Evolutionary conservation across 2,797 vertebrate species (phyloP), one percentile per base, ranked within the genome.

Genomic region (Myotis myotis): DNA sequence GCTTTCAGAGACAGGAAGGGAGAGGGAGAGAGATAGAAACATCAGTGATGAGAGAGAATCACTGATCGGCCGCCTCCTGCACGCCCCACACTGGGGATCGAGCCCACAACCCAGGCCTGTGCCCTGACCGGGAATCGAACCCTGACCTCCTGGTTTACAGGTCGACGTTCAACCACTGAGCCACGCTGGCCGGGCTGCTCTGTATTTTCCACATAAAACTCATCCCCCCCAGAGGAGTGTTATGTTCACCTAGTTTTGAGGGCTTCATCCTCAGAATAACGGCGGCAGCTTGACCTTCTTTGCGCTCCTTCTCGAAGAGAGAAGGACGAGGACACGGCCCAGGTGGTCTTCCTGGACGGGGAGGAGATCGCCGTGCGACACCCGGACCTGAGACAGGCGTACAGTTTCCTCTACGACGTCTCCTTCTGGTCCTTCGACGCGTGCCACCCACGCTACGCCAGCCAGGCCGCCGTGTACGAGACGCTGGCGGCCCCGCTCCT

Each of bases 361-460:
- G 98, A 99, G 57, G 99, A 99, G 95, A 99, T 99, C 3, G 22
- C 98, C 1, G 99, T 99, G 92, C 98, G 97, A 38, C 99, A 99
- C 97, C 99, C 99, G 0, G 98, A 98, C 91, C 98, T 98, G 94
- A 99, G 98, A 91, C 99, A 99, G 96, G 98, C 89, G 30, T 98
- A 99, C 97, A 98, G 71, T 64, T 99, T 99, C 95, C 97, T 47
- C 23, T 99, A 99, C 0, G 99, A 99, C 97, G 98, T 99, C 89
- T 99, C 98, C 7, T 99, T 99, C 93, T 99, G 99, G 98, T 99
- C 99, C 6, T 98, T 99, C 94, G 98, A 99, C 8, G 97, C 98
- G 30, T 8, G 25, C 0, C 97, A 99, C 23, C 97, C 98, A 4
- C 30, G 88, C 80, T 99, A 99, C 72, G 98, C 99, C 72, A 98